Conservation (phyloP, 2,888 invertebrate species). For the Rhingia campestris region DNA sequence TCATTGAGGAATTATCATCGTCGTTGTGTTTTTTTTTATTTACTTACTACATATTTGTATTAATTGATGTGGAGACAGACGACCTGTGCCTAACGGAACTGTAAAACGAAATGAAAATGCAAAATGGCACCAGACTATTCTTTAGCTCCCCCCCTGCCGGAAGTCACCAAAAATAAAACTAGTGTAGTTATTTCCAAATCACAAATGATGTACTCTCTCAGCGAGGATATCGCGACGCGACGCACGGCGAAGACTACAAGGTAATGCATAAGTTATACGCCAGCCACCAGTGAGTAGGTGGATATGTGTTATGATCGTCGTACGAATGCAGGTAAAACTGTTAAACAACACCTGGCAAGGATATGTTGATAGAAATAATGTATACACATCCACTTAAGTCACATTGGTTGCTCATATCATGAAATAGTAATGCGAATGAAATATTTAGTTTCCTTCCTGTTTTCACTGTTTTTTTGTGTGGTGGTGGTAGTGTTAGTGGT, state of each 20-base stretch:
- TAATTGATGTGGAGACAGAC: neutral
- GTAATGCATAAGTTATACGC: conserved; percentile 58
- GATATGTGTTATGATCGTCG: conserved; percentile 45
- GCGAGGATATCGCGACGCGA: neutral
- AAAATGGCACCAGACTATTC: conserved; percentile 35
- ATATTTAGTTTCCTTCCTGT: conserved; percentile 40
- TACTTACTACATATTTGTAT: conserved; percentile 28
- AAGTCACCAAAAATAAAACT: neutral
- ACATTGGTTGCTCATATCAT: conserved; percentile 67
- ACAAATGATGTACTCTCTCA: neutral
- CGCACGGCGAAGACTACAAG: neutral
- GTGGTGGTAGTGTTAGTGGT: neutral
- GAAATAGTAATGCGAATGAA: conserved; percentile 70
- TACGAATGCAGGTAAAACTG: conserved; percentile 22
- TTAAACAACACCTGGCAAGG: conserved; percentile 61
- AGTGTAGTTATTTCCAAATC: conserved; percentile 14
- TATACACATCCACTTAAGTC: conserved; percentile 69
- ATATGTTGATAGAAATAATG: conserved; percentile 69
- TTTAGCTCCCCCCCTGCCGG: conserved; percentile 6
- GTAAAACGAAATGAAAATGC: conserved; percentile 28
- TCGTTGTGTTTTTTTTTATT: conserved; percentile 16
- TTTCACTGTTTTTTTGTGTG: neutral
- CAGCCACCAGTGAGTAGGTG: conserved; percentile 7
- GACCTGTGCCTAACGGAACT: conserved; percentile 36
- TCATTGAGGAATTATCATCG: conserved; percentile 46